These are phyloP conservation scores for Beroe forskalii DNA, from an alignment of 37 sponge, comb jelly and placozoan species.

Conservation along the genomic window DNA sequence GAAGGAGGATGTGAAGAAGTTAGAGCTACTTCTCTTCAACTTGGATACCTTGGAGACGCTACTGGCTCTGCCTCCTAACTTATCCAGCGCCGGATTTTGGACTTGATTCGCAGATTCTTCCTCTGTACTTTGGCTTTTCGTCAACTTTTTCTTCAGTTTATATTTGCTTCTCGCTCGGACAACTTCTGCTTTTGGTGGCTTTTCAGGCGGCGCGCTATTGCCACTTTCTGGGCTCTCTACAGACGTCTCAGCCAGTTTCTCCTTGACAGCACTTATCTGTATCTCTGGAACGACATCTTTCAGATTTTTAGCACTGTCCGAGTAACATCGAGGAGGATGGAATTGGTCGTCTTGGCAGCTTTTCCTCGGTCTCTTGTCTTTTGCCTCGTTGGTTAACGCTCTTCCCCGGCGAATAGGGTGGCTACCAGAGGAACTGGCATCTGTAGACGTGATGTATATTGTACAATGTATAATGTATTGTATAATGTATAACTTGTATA, in stretches of 20 bases:
- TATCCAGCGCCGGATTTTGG: no score
- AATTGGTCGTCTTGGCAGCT: background rate
- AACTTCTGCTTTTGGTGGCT: no score
- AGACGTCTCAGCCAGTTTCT: background rate
- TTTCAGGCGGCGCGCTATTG: background rate
- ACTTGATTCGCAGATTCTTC: background rate
- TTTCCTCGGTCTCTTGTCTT: background rate
- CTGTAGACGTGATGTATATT: no score
- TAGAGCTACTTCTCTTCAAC: background rate
- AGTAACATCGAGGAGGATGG: background rate
- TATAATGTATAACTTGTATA: no score
- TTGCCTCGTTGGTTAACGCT: background rate
- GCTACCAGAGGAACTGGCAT: background rate
- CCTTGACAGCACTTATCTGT: background rate
- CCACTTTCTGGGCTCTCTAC: no score
- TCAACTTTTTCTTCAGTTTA: slow-evolving; percentile 8
- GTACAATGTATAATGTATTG: no score
- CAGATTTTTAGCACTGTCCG: background rate
- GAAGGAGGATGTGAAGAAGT: background rate
- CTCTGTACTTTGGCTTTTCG: background rate
- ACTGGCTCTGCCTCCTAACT: no score
- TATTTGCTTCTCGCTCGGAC: background rate
- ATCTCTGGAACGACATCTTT: background rate
- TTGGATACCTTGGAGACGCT: background rate
- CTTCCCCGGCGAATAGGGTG: background rate